Evolutionary conservation across 2,113 vertebrate genomes (phyloP).

Genomic region (Nicator chloris): DNA sequence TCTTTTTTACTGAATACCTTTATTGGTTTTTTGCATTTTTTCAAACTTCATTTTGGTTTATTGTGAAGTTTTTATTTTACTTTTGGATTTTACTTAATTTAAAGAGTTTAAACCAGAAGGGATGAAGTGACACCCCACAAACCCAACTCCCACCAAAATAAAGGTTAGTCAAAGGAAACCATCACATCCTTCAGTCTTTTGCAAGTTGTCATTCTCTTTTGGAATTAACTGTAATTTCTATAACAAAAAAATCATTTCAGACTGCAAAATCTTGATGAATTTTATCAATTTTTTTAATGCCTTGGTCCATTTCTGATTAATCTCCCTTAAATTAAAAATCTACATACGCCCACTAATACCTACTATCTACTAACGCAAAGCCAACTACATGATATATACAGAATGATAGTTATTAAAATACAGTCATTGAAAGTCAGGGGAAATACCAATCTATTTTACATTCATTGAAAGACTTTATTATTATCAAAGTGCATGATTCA

Average conservation of each 20-base stretch:
- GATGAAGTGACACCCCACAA: background rate
- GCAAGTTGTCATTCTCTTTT: background rate
- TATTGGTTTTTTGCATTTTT: background rate
- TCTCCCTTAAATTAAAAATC: background rate
- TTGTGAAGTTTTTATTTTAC: background rate
- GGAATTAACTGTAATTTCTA: background rate
- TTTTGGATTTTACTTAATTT: background rate
- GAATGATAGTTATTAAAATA: background rate
- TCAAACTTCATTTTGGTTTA: accelerated
- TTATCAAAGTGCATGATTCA: background rate
- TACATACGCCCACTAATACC: background rate
- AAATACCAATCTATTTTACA: constrained; percentile 9
- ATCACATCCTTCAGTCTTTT: background rate
- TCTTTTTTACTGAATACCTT: background rate
- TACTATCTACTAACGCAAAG: background rate
- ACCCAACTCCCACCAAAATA: accelerated
- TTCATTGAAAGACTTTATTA: background rate
- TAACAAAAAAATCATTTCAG: background rate
- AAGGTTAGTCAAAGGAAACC: background rate
- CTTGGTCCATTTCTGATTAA: background rate
- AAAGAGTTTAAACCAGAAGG: background rate
- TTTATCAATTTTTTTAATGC: background rate
- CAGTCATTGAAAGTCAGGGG: background rate
- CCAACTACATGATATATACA: background rate
- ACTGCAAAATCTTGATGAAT: background rate